Conservation (phyloP, 2,113 vertebrate genomes). For the Sminthopsis crassicaudata region DNA sequence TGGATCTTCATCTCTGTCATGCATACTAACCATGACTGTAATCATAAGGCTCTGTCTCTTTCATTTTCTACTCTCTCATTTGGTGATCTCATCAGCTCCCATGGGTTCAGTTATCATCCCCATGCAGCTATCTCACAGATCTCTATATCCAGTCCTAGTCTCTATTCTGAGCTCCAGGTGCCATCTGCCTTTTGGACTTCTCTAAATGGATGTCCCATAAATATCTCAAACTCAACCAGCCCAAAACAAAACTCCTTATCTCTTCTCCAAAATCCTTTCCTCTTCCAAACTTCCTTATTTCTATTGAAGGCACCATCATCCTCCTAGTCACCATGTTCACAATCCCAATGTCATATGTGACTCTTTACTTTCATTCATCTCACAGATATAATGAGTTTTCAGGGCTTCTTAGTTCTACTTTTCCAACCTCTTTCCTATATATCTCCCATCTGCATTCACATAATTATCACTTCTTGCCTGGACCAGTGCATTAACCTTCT, state of each 20-base stretch:
- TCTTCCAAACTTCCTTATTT: background rate
- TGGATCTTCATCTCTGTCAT: background rate
- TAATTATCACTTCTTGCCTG: background rate
- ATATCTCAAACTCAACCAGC: background rate
- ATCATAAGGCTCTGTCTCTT: background rate
- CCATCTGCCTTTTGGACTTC: background rate
- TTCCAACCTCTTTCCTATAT: background rate
- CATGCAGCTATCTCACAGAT: background rate
- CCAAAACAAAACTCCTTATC: background rate
- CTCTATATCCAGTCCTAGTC: background rate
- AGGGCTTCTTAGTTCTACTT: background rate
- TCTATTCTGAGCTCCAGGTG: background rate
- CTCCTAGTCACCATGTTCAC: background rate
- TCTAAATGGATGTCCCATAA: background rate
- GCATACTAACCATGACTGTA: background rate
- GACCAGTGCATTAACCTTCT: background rate
- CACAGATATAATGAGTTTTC: background rate
- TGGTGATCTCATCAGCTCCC: background rate
- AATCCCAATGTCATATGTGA: background rate
- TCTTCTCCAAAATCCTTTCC: background rate
- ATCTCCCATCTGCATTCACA: background rate
- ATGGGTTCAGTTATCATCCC: background rate
- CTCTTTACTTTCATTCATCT: background rate
- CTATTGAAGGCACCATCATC: background rate
- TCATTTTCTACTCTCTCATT: background rate